Evolutionary conservation across 2,888 invertebrate species (phyloP), one percentile per base, ranked within the genome.

Genomic region (Brachypalpus laphriformis): DNA sequence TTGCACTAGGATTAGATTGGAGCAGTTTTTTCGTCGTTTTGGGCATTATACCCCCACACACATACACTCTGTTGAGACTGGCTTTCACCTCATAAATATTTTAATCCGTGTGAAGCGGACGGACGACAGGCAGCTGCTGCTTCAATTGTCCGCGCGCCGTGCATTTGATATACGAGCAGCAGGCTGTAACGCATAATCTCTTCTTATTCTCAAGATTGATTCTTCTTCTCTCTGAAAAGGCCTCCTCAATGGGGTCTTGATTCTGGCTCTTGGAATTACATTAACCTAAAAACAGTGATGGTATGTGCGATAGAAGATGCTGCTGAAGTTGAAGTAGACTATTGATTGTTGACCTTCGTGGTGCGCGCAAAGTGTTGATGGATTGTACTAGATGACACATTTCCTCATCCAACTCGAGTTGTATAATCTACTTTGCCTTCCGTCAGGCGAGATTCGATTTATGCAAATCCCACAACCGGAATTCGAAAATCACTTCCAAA

Each of bases 51-150:
- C 75, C 70, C 80, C 75, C 70, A 75, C 85, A 65, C 65, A 71
- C 65, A 22, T 34, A 9, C 11, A 28, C 31, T 66, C 25, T 18
- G 22, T 66, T 18, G 34, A 14, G 49, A 59, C 71, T 81, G 61
- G 85, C 85, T 85, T 85, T 85, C 85, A 85, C 85, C 85, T 85
- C 81, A 85, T 85, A 81, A 85, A 85, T 85, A 85, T 85, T 85
- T 85, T 80, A 85, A 85, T 85, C 75, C 65, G 40, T 76, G 65
- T 47, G 56, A 82, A 63, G 74, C 68, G 45, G 63, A 75, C 74
- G 74, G 63, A 72, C 49, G 54, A n/a, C n/a, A n/a, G n/a, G 68
- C 76, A 31, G 51, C 40, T 22, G 68, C 11, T 22, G 68, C 16
- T 45, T 75, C 75, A 75, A 75, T 82, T 80, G 78, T 68, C 82